These are phyloP conservation scores for Ammodytes marinus DNA, from an alignment of 2,113 vertebrate genomes.

Conservation along the genomic window DNA sequence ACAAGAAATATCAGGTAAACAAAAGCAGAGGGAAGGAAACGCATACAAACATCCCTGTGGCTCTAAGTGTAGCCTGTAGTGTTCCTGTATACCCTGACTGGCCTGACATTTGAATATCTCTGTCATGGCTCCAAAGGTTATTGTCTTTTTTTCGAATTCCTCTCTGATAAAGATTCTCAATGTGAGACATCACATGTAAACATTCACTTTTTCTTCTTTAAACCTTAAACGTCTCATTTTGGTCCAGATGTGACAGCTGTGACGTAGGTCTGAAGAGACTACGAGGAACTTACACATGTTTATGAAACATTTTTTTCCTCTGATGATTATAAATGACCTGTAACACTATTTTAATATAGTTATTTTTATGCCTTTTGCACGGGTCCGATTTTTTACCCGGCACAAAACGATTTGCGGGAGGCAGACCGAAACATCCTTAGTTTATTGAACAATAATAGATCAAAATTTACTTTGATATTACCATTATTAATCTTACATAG, in stretches of 20 bases:
- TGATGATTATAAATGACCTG: too few species aligned
- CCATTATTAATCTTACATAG: too few species aligned
- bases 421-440: too few species aligned
- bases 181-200: constrained; percentile 80
- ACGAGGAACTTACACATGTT: too few species aligned
- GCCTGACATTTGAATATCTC: constrained; percentile 45
- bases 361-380: too few species aligned
- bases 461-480: too few species aligned
- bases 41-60: constrained; percentile 67
- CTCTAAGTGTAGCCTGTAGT: constrained; percentile 53
- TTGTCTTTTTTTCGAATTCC: constrained; percentile 15
- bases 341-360: too few species aligned
- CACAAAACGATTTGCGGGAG: too few species aligned
- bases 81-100: constrained; percentile 57
- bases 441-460: too few species aligned
- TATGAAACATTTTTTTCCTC: too few species aligned
- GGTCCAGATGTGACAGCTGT: constrained; percentile 65
- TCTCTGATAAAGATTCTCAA: constrained; percentile 75
- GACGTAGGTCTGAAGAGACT: background rate
- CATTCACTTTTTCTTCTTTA: constrained; percentile 46
- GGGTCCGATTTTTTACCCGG: too few species aligned
- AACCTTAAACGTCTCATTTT: constrained; percentile 59
- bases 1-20: constrained; percentile 80
- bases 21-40: constrained; percentile 73
- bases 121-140: constrained; percentile 22